Base-by-base conservation (phyloP, 2,113 vertebrate genomes). In the Hucho hucho region DNA sequence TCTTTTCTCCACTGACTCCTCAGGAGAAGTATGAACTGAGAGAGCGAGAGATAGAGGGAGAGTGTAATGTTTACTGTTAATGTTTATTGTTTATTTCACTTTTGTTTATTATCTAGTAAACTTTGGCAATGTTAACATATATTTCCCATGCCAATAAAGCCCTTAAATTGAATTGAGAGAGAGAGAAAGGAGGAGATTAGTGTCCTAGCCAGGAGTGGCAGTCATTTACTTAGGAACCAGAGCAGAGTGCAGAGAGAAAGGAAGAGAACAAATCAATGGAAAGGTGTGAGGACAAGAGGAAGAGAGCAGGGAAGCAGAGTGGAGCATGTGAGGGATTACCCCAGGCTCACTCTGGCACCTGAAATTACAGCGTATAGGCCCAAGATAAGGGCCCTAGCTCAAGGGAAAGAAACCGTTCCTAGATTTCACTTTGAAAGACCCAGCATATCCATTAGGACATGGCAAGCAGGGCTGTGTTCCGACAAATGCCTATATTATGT, bases 211-310 rank as follows among this genome's bases (percentile, higher is more conserved):
- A 69, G 64, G 75, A 78, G 82, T 85, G 88, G 80, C 88, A 89
- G 77, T 87, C 84, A 87, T 61, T 83, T 77, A 82, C 80, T 83
- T 80, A 78, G 84, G 74, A 87, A 63, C 84, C 73, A 82, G 82
- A 63, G 53, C 76, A 69, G 74, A 75, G 75, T 67, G 76, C 67
- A 70, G 74, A 64, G 29, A 83, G 74, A 72, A 73, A 85, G 49
- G 49, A 53, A 18, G 49, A 53, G 58, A 76, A 76, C 76, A 87
- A 86, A 92, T 90, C 88, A 89, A 88, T 89, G 81, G 78, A 64
- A 85, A 79, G 79, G 75, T 84, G 82, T 75, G 81, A 86, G 76
- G 26, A 84, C 78, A 78, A 85, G 75, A 72, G 78, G 77, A 78
- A 65, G 6, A 28, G 25, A 29, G 64, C 7, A 65, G 64, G 64